Percentiles rank a stretch among this genome's conserved stretches.
Evolutionary conservation across 2,113 vertebrate species (phyloP).

Genomic region (Rhadina sibilatrix): DNA sequence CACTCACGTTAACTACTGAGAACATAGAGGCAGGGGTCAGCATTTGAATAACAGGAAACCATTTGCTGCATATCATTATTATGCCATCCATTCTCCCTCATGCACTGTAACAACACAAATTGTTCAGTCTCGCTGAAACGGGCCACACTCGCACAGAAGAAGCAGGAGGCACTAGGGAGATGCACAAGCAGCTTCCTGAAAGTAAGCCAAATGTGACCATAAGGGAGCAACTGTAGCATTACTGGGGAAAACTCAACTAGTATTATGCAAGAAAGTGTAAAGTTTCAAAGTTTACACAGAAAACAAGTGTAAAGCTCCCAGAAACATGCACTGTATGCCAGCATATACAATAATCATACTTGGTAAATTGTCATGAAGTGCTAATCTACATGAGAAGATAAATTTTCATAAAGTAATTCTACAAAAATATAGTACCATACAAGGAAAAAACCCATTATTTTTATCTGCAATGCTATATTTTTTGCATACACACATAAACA

Average conservation of each 20-base stretch:
- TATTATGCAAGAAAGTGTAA: not conserved
- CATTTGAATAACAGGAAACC: not conserved
- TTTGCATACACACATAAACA: not conserved
- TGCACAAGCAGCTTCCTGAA: not conserved
- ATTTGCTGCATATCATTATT: rapidly evolving
- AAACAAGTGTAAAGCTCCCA: not conserved
- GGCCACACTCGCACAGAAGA: not conserved
- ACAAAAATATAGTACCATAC: not conserved
- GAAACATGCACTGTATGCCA: not conserved
- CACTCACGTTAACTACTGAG: rapidly evolving
- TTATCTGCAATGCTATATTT: not conserved
- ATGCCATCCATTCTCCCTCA: not conserved
- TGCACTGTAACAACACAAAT: rapidly evolving
- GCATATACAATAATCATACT: not conserved
- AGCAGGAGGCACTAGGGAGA: not conserved
- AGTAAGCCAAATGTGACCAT: not conserved
- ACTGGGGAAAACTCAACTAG: not conserved
- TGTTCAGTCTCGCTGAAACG: rapidly evolving
- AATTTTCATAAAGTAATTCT: not conserved
- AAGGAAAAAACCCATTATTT: not conserved
- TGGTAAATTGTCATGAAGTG: not conserved
- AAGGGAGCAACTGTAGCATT: not conserved
- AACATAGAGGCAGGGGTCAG: not conserved
- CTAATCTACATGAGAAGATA: not conserved
- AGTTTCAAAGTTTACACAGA: not conserved